Conservation (phyloP, 2,113 vertebrate genomes). For the Petrocephalus zakoni region DNA sequence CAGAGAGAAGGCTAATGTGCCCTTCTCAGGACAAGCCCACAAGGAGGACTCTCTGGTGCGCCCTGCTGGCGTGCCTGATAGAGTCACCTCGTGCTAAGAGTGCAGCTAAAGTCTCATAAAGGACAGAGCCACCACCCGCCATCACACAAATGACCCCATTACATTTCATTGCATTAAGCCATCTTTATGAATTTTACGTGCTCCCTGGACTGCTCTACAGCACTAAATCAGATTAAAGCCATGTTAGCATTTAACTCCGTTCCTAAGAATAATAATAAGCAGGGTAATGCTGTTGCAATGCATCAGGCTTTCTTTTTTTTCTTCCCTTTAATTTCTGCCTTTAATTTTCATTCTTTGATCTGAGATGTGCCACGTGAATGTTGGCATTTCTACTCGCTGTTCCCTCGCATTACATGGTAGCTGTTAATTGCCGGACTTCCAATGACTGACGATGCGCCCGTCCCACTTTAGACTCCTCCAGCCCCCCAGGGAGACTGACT, state of each 20-base stretch:
- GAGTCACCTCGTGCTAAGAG: background rate
- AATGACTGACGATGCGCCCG: background rate
- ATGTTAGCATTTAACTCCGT: slow-evolving; percentile 70
- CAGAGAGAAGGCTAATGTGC: too few species aligned
- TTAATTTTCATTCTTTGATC: slow-evolving; percentile 17
- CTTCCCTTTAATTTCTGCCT: background rate
- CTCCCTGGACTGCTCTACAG: slow-evolving; percentile 81
- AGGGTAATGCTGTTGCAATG: slow-evolving; percentile 49
- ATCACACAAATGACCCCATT: slow-evolving; percentile 76
- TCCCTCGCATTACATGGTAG: background rate
- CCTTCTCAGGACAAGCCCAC: background rate
- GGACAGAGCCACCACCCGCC: slow-evolving; percentile 47
- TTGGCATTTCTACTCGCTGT: background rate
- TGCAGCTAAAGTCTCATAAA: background rate
- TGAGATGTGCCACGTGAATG: background rate
- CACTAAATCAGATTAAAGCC: slow-evolving; percentile 84
- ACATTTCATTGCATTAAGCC: slow-evolving; percentile 80
- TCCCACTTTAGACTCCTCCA: background rate
- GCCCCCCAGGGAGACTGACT: background rate
- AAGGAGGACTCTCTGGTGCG: too few species aligned
- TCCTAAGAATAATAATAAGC: slow-evolving; percentile 59
- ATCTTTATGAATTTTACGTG: slow-evolving; percentile 82
- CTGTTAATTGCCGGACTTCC: background rate
- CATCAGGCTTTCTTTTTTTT: background rate
- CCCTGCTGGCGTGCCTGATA: background rate